Evolutionary conservation across 2,888 invertebrate species (phyloP), one percentile per base, ranked within the genome.

Genomic region (Melieria picta): DNA sequence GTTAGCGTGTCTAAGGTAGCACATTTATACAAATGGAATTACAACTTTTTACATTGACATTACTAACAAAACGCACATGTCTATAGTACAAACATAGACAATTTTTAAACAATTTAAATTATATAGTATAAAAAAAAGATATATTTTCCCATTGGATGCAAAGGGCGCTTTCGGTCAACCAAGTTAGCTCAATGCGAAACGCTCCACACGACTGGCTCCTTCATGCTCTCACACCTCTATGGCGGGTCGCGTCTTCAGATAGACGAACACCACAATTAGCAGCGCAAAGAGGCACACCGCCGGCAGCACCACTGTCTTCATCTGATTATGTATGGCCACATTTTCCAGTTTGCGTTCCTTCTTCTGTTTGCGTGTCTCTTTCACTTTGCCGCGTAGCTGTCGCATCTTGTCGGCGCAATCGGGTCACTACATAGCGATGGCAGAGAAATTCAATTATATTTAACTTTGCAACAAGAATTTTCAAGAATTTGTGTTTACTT

Each of bases 281-380:
- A 93, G 83, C 78, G 92, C 91, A 76, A 94, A 88, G 46, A 91
- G 91, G 63, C 89, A 91, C 45, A 84, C 69, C n/a, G 84, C 79
- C 6, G 94, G 95, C 78, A 94, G 85, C 73, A 93, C 96, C 72
- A 94, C 88, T 2, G 93, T 94, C 81, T 91, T 91, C n/a, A 93
- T 89, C 83, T 93, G 92, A 82, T 92, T 92, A 80, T 94, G 92
- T 82, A 91, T 92, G 84, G 93, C 92, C 7, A 92, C 89, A 81
- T 94, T 95, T 77, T 95, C 95, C 86, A 93, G 92, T 87, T 93
- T 94, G 50, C 96, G 91, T 81, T 95, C 94, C 80, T 93, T 92
- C 83, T 93, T 94, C 86, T 95, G 95, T 83, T 91, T 92, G 10
- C 92, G 92, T 0, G 93, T 93, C 88, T 95, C 94, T 87, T 95